Evolutionary conservation across 2,113 vertebrate genomes (phyloP), one percentile per base, ranked within the genome.

Genomic region (Jacana jacana): DNA sequence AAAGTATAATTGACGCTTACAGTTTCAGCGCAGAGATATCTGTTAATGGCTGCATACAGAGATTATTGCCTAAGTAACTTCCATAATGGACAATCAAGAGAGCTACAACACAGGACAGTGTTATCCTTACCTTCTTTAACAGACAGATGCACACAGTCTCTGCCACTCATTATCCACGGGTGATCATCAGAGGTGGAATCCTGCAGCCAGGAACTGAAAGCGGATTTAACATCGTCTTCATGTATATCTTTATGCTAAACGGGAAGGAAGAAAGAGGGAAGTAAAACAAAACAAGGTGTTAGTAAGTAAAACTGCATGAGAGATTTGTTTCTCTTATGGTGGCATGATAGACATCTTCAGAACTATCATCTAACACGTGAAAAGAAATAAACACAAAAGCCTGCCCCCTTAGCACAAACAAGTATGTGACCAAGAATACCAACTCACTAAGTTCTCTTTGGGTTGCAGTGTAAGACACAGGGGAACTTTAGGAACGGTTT

Each of bases 131-230:
- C 98, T 94, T 99, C 98, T 89, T 97, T 97, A 93, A 98, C 89
- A 81, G 93, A 94, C 70, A 99, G 95, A 54, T 98, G 97, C 93
- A 99, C 91, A 65, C 65, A 90, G 88, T 97, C 97, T 76, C 96
- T 98, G 73, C 97, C 97, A 66, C 98, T 93, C 68, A 98, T 98
- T 91, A 99, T 81, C 97, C 99, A 98, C 8, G 98, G 98, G 77
- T 98, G 83, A 58, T 97, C 97, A 82, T 98, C 97, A 46, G 98
- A 97, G 87, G 98, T 88, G 81, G 97, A 98, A 90, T 98, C 97
- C 89, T 98, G 98, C 12, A 99, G 95, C 99, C 99, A 99, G 23
- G 97, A 97, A 39, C 97, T 97, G 82, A 99, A 99, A 15, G 97
- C 97, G 68, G 97, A 95, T 96, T 98, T 99, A 92, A 99, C 73